Percentiles rank a stretch among this genome's conserved stretches.
Evolutionary conservation across 2,797 vertebrate species (phyloP).

Genomic region (Varecia variegata): DNA sequence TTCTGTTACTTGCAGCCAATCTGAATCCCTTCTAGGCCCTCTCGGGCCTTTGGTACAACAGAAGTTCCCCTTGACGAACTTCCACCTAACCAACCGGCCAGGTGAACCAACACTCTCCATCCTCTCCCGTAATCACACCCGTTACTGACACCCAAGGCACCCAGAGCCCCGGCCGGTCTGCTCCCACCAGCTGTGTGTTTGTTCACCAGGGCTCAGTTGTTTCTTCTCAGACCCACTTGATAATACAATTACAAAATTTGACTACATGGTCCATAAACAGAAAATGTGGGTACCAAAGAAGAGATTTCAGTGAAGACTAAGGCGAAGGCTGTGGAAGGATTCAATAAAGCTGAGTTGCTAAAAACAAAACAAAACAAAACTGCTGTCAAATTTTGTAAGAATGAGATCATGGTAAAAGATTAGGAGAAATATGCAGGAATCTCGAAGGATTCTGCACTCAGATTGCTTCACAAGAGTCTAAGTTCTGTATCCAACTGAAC

Average conservation of each 20-base stretch:
- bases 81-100: neutral
- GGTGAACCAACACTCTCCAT: neutral
- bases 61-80: neutral
- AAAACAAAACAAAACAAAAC: neutral
- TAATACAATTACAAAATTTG: neutral
- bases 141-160: neutral
- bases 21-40: neutral
- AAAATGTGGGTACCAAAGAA: neutral
- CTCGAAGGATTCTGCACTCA: neutral
- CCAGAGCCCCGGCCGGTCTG: neutral
- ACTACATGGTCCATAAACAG: neutral
- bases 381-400: neutral
- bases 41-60: neutral
- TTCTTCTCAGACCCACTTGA: neutral
- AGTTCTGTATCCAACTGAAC: neutral
- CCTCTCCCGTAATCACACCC: neutral
- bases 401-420: neutral
- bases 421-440: neutral
- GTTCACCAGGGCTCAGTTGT: neutral
- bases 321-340: neutral
- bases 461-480: neutral
- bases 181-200: neutral
- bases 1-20: neutral
- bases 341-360: neutral
- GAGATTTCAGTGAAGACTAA: neutral